A percentile compares a stretch with the other conserved stretches of the same genome.
These are phyloP conservation scores for Actias luna DNA, from an alignment of 2,888 invertebrate genomes.

Conservation along the genomic window DNA sequence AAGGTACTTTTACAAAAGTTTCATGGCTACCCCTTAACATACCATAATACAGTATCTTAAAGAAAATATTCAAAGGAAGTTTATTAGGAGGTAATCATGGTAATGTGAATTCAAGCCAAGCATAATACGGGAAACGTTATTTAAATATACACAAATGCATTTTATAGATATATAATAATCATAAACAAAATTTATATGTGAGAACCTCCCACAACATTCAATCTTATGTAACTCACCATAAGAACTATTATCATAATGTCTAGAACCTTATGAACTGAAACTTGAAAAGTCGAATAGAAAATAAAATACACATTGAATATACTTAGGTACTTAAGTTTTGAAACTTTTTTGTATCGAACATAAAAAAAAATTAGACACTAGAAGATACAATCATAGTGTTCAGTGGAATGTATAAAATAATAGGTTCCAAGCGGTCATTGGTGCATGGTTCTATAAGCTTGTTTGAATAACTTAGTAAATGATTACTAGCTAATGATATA, in stretches of 20 bases:
- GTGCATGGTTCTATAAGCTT: conserved; percentile 28
- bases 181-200: background rate
- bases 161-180: background rate
- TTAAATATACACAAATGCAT: background rate
- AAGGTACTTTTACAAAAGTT: conserved; percentile 73
- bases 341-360: conserved; percentile 49
- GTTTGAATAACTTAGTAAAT: conserved; percentile 27
- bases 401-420: conserved; percentile 43
- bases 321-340: background rate
- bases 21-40: conserved; percentile 73
- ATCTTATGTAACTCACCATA: background rate
- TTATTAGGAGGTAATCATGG: background rate
- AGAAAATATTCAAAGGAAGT: background rate
- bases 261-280: background rate
- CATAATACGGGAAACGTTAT: background rate
- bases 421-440: conserved; percentile 33
- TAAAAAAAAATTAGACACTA: conserved; percentile 23
- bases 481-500: conserved; percentile 25
- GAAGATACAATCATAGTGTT: conserved; percentile 46
- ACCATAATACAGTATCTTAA: conserved; percentile 18
- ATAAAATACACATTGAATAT: background rate
- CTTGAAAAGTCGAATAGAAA: background rate
- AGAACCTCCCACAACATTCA: background rate
- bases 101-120: background rate
- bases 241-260: background rate